phyloP scores from a whole-genome alignment of 2,113 vertebrate genomes.

The Saccopteryx leptura region DNA sequence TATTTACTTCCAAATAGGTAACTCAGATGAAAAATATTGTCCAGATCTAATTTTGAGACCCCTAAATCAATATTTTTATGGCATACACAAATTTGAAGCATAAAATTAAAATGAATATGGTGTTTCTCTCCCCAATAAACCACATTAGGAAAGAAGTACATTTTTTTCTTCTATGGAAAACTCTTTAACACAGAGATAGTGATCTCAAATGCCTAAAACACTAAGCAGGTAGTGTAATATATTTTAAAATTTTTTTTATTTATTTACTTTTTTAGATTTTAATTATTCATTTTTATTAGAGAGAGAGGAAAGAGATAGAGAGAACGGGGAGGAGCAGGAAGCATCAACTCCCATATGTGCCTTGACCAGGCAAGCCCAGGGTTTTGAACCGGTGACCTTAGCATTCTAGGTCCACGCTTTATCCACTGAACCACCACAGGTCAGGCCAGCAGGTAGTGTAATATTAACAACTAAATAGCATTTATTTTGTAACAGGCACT shows the following conservation, averaged over 20 bases:
- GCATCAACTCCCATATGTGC: too few relatives aligned
- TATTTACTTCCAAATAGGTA: neutral
- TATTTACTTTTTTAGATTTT: too few relatives aligned
- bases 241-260: too few relatives aligned
- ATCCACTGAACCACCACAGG: too few relatives aligned
- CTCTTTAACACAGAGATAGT: neutral
- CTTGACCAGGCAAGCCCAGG: too few relatives aligned
- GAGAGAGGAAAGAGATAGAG: too few relatives aligned
- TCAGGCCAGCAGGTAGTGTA: too few relatives aligned
- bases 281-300: too few relatives aligned
- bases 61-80: neutral
- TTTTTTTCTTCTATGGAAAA: slow-evolving; percentile 16
- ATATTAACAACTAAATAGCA: neutral
- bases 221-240: neutral
- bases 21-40: neutral
- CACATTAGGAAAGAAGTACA: slow-evolving; percentile 19
- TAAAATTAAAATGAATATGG: neutral
- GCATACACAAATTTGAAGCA: neutral
- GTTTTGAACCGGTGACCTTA: too few relatives aligned
- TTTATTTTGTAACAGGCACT: neutral
- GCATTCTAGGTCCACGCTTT: too few relatives aligned
- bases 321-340: too few relatives aligned
- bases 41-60: slow-evolving; percentile 18
- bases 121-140: neutral
- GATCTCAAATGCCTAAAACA: neutral